Evolutionary conservation across 2,797 vertebrate species (phyloP).

Genomic region (Selene dorsalis): DNA sequence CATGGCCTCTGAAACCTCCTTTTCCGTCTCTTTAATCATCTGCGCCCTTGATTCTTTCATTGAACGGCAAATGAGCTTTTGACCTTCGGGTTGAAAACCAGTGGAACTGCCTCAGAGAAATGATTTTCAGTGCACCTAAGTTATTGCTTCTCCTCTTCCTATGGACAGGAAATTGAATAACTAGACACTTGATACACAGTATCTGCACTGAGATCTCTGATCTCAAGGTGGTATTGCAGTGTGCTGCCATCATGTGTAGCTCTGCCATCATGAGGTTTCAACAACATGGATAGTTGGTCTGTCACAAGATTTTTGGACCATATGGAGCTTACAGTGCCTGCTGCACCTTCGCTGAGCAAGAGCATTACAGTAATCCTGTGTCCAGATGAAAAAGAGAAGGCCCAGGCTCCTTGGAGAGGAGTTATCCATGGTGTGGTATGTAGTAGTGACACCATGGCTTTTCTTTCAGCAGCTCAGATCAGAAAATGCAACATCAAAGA

Average conservation of each 20-base stretch:
- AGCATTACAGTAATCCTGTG: conserved; percentile 83
- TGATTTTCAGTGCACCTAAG: not conserved
- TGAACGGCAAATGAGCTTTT: too few species aligned
- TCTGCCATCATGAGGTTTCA: conserved; percentile 43
- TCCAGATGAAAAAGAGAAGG: conserved; percentile 67
- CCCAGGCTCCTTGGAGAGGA: conserved; percentile 44
- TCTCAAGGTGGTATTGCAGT: conserved; percentile 56
- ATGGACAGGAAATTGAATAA: not conserved
- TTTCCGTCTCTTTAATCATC: not conserved
- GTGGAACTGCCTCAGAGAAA: not conserved
- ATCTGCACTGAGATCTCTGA: not conserved
- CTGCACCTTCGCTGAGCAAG: conserved; percentile 73
- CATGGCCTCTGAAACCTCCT: not conserved
- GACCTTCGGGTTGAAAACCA: not conserved
- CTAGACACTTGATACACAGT: not conserved
- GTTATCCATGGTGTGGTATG: conserved; percentile 43
- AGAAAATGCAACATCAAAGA: not conserved
- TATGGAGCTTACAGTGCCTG: conserved; percentile 76
- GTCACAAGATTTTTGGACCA: conserved; percentile 72
- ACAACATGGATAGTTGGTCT: conserved; percentile 50
- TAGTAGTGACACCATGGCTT: conserved; percentile 22
- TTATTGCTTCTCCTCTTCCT: not conserved
- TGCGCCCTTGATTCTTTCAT: not conserved
- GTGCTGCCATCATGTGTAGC: conserved; percentile 48
- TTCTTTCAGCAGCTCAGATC: conserved; percentile 18